Evolutionary conservation across 1,140 invertebrate species (phyloP), one percentile per base, ranked within the genome.

Genomic region (Drosophila sucinea): DNA sequence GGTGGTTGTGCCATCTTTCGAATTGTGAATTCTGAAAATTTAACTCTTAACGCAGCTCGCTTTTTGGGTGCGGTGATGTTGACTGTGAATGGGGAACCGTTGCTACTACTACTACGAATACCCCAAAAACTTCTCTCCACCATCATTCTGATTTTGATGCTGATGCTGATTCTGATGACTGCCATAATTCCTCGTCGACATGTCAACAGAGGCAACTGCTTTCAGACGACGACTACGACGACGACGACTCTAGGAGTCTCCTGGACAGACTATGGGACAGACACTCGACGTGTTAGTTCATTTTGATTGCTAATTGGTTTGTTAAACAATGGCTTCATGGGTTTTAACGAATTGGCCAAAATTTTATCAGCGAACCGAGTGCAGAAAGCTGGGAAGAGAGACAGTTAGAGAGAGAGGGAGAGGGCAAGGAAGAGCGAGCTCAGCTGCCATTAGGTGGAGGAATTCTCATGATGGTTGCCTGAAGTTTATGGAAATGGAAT

Each of bases 221-320:
- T 51, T 51, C 44, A 51, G 44, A 51, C 44, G 6, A 47, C 44
- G 33, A 35, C 33, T 8, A 35, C 33, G 33, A 38, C 35, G 10
- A 10, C 35, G 35, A 38, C 44, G 23, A 51, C 44, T 51, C 44
- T 51, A 51, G 44, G 25, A 51, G 44, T 51, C 2, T 7, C 25
- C 38, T n/a, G 47, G 56, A 33, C 55, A 33, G 63, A 17, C 44
- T 47, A 32, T 25, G 7, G 29, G 32, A 44, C 29, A 51, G 65
- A 74, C 54, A 32, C 44, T 51, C 63, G 72, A 67, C 44, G 83
- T 90, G 87, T 90, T 90, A 90, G 87, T 84, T 90, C 87, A 90
- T 90, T 90, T 87, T 90, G 87, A 90, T 90, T 90, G 87, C 87
- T 90, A 90, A 90, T 90, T 90, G 87, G 87, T 90, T 90, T 90